These are phyloP conservation scores for Laticauda colubrina DNA, from an alignment of 2,113 vertebrate species.

Conservation along the genomic window DNA sequence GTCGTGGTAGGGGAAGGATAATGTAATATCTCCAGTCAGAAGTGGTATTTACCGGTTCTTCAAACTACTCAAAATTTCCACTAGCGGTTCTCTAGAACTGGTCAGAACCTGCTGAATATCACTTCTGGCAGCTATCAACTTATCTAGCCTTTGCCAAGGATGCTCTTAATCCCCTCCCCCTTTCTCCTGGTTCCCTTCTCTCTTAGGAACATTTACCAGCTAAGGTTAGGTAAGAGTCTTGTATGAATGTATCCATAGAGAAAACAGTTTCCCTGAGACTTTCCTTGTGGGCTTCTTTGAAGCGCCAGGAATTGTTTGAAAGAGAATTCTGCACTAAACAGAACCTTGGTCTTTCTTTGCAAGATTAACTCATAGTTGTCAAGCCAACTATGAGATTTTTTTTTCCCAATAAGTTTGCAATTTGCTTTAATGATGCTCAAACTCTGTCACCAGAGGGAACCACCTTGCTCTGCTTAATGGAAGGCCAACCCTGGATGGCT, in stretches of 20 bases:
- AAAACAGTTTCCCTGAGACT: background rate
- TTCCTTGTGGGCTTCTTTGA: background rate
- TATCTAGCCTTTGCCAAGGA: background rate
- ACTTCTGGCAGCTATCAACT: background rate
- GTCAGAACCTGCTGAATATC: too few species aligned
- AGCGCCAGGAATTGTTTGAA: background rate
- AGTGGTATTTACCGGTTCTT: too few species aligned
- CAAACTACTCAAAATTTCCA: too few species aligned
- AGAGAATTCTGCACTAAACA: background rate
- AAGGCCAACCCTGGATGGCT: background rate
- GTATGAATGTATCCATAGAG: background rate
- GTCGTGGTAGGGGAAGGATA: too few species aligned
- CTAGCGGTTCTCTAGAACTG: too few species aligned
- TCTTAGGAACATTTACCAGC: background rate
- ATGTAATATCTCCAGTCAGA: too few species aligned
- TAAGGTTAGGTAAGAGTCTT: background rate
- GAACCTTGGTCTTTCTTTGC: too few species aligned
- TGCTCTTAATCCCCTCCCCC: background rate
- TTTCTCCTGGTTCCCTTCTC: background rate
- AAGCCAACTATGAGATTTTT: background rate
- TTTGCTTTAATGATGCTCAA: background rate
- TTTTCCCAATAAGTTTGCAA: background rate
- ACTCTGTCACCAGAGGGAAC: background rate
- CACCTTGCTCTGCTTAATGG: background rate
- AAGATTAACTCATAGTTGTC: background rate